Base-by-base conservation (phyloP, 2,888 invertebrate species). In the Limenitis arthemis region DNA sequence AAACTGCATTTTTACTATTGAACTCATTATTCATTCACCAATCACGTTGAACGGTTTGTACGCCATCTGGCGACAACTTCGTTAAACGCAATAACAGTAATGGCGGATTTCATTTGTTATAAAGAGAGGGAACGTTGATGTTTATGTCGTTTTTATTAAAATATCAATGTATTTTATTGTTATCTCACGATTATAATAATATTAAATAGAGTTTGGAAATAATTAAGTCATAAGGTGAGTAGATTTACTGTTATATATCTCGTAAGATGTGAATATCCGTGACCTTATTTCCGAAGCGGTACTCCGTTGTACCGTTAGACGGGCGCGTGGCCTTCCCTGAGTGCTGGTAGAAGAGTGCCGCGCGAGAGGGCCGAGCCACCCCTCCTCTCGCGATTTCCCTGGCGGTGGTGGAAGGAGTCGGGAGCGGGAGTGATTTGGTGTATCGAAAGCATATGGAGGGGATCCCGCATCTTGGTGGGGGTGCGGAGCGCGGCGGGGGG, bases 351-450 rank as follows among this genome's bases (percentile, higher is more conserved):
- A 78, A 75, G 77, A 77, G 78, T 76, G 69, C 67, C 66, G 68
- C 69, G 72, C 67, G 76, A 75, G 75, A 74, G 73, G 74, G 72
- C 75, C 70, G 73, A 69, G 66, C 79, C 71, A 82, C 82, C 82
- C 81, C 83, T 81, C 85, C 84, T 83, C 85, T 82, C 77, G 74
- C 78, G 63, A 71, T 75, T 78, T 79, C 70, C 80, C 78, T 79
- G 75, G 67, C 75, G 70, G 80, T 79, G 80, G 84, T 79, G 84
- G 85, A 80, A 80, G 73, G 79, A 78, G 83, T 72, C 79, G 84
- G 84, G 85, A 84, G 82, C 83, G 85, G 85, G 81, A 82, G 84
- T 82, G 79, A 82, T 79, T 84, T 83, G 76, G 78, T 79, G 65
- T 69, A 61, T 64, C 63, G 70, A 66, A 74, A 75, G 73, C 77